phyloP scores from a whole-genome alignment of 2,888 invertebrate species.

The Rhyacophila evoluta region DNA sequence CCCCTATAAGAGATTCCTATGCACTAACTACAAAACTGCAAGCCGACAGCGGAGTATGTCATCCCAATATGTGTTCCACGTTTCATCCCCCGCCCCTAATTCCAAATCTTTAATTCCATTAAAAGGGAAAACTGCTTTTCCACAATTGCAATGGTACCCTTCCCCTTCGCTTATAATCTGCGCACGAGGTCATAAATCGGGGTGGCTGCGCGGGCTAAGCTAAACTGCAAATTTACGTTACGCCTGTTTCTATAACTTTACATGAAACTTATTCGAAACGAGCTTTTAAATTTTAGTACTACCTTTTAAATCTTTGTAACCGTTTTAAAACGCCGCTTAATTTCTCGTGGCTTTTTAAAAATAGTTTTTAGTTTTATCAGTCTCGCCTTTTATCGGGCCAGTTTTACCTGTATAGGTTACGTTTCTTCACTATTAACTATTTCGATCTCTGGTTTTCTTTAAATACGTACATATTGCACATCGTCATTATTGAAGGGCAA shows the following conservation, averaged over 20 bases:
- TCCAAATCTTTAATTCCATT: conserved; percentile 53
- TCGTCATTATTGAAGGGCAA: no score
- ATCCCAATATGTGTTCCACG: conserved; percentile 17
- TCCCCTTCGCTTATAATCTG: conserved; percentile 23
- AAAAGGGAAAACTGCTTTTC: conserved; percentile 52
- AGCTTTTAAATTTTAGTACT: background rate
- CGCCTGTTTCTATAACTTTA: background rate
- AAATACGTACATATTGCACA: no score
- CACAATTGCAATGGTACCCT: conserved; percentile 25
- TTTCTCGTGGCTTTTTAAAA: no score
- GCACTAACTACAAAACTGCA: conserved; percentile 20
- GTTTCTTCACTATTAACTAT: no score
- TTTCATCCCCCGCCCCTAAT: conserved; percentile 23
- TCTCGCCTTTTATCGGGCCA: no score
- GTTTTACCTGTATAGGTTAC: no score
- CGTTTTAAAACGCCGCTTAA: background rate
- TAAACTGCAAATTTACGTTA: conserved; percentile 3
- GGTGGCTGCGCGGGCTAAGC: background rate
- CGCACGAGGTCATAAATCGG: conserved; percentile 14
- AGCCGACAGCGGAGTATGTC: background rate
- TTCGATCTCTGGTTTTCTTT: no score
- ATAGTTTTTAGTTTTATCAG: no score
- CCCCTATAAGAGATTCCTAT: conserved; percentile 1
- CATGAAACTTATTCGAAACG: no score
- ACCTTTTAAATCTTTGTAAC: background rate